Evolutionary conservation across 2,113 vertebrate species (phyloP).

Genomic region (Benitochromis conjunctus): DNA sequence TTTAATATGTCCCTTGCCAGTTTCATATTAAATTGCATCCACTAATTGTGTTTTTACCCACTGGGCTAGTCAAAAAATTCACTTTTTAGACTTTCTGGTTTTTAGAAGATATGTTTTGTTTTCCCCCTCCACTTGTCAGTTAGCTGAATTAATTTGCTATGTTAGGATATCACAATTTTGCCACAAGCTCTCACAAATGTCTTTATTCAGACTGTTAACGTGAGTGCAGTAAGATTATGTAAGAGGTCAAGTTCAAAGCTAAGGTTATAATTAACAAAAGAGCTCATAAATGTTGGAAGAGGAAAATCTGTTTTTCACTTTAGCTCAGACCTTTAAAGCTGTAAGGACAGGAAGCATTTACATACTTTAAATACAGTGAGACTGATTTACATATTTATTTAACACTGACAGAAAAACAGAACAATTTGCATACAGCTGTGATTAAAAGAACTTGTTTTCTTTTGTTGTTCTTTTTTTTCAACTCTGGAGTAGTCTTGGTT

Average conservation of each 20-base stretch:
- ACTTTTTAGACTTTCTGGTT: not conserved
- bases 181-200: not conserved
- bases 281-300: not conserved
- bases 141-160: not conserved
- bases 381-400: constrained; percentile 5
- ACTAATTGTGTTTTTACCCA: not conserved
- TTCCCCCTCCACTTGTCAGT: not conserved
- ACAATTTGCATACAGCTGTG: not conserved
- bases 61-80: not conserved
- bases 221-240: not conserved
- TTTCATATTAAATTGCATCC: not conserved
- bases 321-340: not conserved
- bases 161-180: not conserved
- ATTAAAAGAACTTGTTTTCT: not conserved
- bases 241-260: not conserved
- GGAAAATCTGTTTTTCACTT: not conserved
- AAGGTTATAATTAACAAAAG: not conserved
- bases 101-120: not conserved
- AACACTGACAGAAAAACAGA: not conserved
- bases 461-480: not conserved
- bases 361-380: not conserved
- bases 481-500: not conserved
- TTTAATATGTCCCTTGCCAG: not conserved
- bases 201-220: not conserved
- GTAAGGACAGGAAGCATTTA: not conserved